These are phyloP conservation scores for Xylota segnis DNA, from an alignment of 2,888 invertebrate species.

Conservation along the genomic window DNA sequence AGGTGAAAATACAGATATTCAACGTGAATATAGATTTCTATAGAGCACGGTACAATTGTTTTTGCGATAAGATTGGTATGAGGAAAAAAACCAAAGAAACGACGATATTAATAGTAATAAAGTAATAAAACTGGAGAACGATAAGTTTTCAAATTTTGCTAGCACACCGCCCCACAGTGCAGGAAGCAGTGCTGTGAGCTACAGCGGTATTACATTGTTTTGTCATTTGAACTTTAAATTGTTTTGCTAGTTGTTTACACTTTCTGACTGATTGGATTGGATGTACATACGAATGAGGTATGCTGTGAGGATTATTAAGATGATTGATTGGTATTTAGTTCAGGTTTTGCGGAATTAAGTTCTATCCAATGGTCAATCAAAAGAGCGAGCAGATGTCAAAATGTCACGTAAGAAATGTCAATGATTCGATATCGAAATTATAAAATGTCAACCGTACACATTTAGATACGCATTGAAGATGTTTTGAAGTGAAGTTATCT, in stretches of 20 bases:
- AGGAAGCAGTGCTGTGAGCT: neutral
- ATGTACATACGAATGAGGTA: no score
- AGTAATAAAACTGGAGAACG: slow-evolving; percentile 11
- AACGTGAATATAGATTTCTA: neutral
- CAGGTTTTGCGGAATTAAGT: neutral
- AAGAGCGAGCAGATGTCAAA: neutral
- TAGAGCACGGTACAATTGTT: slow-evolving; percentile 5
- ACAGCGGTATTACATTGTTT: neutral
- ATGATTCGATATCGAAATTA: neutral
- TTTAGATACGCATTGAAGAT: no score
- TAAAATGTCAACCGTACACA: neutral
- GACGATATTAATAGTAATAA: slow-evolving; percentile 18
- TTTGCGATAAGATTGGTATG: slow-evolving; percentile 25
- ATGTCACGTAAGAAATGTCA: neutral
- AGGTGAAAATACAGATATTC: slow-evolving; percentile 9
- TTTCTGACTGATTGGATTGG: no score
- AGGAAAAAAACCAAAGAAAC: neutral
- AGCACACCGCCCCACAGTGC: neutral
- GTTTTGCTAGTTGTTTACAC: neutral
- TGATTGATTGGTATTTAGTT: neutral
- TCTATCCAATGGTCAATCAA: neutral
- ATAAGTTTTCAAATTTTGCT: neutral
- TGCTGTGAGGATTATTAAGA: neutral
- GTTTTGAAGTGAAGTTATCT: no score
- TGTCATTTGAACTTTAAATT: neutral